phyloP scores from a whole-genome alignment of 2,113 vertebrate genomes.

The Gadus macrocephalus region DNA sequence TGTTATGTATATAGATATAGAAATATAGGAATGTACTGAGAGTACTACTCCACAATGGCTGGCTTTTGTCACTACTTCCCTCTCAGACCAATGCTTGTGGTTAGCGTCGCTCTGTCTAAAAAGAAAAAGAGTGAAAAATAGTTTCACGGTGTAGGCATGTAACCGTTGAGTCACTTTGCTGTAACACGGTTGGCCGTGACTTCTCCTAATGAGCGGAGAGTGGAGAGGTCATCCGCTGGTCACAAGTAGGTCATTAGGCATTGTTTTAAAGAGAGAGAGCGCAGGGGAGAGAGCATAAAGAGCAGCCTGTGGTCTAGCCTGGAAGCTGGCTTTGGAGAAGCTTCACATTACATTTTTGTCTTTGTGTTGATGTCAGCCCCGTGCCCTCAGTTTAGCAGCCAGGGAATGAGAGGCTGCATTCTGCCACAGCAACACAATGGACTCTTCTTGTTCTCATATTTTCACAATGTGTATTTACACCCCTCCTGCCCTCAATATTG shows the following conservation, averaged over 20 bases:
- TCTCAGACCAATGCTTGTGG: constrained; percentile 43
- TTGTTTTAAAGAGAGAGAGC: constrained; percentile 51
- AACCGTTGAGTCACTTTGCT: constrained; percentile 22
- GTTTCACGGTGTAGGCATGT: constrained; percentile 14
- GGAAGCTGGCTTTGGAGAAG: constrained; percentile 56
- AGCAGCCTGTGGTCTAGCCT: constrained; percentile 50
- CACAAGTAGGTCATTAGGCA: constrained; percentile 51
- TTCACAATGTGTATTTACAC: constrained; percentile 61
- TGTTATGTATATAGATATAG: constrained; percentile 46
- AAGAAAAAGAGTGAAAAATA: constrained; percentile 17
- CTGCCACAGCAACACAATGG: constrained; percentile 61
- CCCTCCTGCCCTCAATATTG: no score
- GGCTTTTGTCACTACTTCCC: constrained; percentile 56
- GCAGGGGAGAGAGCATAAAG: constrained; percentile 36
- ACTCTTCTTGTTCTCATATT: constrained; percentile 64
- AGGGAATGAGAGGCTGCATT: constrained; percentile 63
- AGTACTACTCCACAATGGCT: constrained; percentile 61
- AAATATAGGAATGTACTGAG: constrained; percentile 38
- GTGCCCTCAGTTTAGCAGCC: constrained; percentile 54
- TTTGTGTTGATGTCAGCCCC: constrained; percentile 68
- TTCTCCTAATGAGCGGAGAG: constrained; percentile 50
- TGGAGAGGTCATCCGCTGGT: constrained; percentile 56
- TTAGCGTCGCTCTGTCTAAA: constrained; percentile 21
- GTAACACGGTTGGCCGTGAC: constrained; percentile 22
- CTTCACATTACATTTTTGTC: constrained; percentile 66